Conservation (phyloP, 2,797 vertebrate species). For the Champsocephalus gunnari region DNA sequence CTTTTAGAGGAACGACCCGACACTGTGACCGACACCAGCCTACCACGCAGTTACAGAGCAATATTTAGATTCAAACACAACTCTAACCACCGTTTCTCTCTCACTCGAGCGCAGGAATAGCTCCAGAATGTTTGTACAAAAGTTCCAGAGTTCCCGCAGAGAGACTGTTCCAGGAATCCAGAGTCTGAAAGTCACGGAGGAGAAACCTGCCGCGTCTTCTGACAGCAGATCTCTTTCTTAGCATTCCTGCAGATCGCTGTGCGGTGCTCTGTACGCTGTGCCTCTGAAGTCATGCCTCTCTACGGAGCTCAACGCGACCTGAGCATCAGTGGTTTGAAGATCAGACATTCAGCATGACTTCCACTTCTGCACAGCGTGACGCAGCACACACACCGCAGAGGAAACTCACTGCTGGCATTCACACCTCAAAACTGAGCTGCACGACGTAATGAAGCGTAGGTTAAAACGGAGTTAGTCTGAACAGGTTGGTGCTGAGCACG, state of each 20-base stretch:
- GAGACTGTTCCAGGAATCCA: constrained; percentile 7
- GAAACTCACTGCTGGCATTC: too few relatives aligned
- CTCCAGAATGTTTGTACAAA: neutral
- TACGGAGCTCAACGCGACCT: constrained; percentile 19
- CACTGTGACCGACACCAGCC: neutral
- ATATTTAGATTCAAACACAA: neutral
- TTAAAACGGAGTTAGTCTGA: too few relatives aligned
- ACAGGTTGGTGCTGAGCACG: too few relatives aligned
- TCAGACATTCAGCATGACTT: constrained; percentile 34
- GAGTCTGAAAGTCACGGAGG: constrained; percentile 7
- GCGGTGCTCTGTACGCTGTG: constrained; percentile 4
- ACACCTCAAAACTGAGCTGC: too few relatives aligned
- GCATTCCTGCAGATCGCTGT: neutral
- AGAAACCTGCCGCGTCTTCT: constrained; percentile 1
- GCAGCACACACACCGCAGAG: neutral
- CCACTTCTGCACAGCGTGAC: neutral
- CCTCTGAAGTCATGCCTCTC: constrained; percentile 38
- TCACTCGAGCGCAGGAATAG: neutral
- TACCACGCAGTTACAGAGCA: neutral
- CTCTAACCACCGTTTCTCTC: neutral
- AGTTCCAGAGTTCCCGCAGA: constrained; percentile 20
- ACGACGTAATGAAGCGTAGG: too few relatives aligned
- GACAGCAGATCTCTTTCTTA: constrained; percentile 21
- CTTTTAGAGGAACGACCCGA: neutral
- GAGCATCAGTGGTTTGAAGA: constrained; percentile 27